Percentiles rank a stretch among this genome's conserved stretches.
These are phyloP conservation scores for Plagiodera versicolora DNA, from an alignment of 2,888 invertebrate genomes.

Conservation along the genomic window DNA sequence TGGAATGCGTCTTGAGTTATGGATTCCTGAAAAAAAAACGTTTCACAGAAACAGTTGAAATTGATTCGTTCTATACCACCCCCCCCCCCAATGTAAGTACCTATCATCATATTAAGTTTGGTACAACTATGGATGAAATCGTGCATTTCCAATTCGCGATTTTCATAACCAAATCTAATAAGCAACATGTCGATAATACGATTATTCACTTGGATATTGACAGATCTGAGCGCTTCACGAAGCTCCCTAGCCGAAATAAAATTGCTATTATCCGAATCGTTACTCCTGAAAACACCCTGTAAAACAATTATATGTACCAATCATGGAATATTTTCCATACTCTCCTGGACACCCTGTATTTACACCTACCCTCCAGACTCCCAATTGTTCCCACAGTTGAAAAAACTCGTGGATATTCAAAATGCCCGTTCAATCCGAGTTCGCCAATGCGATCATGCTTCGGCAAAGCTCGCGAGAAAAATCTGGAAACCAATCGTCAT, in stretches of 20 bases:
- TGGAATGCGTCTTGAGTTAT: conserved; percentile 8
- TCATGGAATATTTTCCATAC: no score
- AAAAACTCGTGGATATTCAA: conserved; percentile 89
- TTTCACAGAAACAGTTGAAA: no score
- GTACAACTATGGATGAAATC: conserved; percentile 93
- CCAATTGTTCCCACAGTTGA: conserved; percentile 78
- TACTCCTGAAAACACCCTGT: conserved; percentile 82
- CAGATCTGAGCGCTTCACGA: conserved; percentile 80
- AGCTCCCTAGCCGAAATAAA: conserved; percentile 78
- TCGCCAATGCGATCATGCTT: conserved; percentile 90
- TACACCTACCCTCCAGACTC: conserved; percentile 84
- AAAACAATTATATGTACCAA: no score
- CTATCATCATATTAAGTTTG: conserved; percentile 90
- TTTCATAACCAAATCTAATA: conserved; percentile 83
- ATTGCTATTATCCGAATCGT: conserved; percentile 79
- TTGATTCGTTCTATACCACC: background rate
- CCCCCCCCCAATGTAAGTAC: no score
- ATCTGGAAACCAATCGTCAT: no score
- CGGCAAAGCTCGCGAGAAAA: conserved; percentile 89
- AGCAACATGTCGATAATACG: conserved; percentile 83
- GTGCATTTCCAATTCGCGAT: conserved; percentile 85
- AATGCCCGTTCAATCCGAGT: conserved; percentile 85
- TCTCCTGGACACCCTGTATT: no score
- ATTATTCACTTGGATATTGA: conserved; percentile 88
- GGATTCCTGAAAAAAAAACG: conserved; percentile 15